Evolutionary conservation across 2,797 vertebrate genomes (phyloP).

Genomic region (Limnodromus scolopaceus): DNA sequence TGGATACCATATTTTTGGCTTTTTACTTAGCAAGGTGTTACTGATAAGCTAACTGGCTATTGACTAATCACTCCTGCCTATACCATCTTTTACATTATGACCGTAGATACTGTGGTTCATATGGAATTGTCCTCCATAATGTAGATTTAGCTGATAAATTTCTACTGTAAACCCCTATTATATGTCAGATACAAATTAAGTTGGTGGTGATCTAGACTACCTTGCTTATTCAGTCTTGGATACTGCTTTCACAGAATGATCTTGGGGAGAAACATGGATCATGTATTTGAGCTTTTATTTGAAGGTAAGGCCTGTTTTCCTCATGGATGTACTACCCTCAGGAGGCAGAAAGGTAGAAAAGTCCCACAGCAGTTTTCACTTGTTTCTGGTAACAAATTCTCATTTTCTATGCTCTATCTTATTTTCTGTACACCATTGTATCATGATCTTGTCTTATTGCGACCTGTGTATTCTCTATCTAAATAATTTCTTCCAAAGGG

Average conservation of each 20-base stretch:
- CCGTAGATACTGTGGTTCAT: background rate
- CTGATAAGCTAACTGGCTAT: background rate
- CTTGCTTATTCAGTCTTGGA: background rate
- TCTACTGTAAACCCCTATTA: background rate
- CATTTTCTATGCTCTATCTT: background rate
- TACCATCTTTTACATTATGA: background rate
- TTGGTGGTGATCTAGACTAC: background rate
- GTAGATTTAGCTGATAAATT: background rate
- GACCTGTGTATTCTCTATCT: background rate
- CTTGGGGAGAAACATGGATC: background rate
- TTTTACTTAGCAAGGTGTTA: background rate
- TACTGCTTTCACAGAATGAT: background rate
- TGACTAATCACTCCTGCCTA: background rate
- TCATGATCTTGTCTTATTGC: background rate
- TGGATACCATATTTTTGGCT: background rate
- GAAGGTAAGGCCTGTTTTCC: background rate
- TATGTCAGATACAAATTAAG: background rate
- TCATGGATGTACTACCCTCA: background rate
- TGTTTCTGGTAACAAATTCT: background rate
- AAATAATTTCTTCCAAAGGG: background rate
- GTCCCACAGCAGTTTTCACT: background rate
- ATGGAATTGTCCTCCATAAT: background rate
- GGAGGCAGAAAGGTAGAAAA: background rate
- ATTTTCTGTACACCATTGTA: background rate
- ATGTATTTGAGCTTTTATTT: background rate